A percentile compares a stretch with the other conserved stretches of the same genome.
phyloP scores from a whole-genome alignment of 2,113 vertebrate species.

The Microcebus griseorufus region DNA sequence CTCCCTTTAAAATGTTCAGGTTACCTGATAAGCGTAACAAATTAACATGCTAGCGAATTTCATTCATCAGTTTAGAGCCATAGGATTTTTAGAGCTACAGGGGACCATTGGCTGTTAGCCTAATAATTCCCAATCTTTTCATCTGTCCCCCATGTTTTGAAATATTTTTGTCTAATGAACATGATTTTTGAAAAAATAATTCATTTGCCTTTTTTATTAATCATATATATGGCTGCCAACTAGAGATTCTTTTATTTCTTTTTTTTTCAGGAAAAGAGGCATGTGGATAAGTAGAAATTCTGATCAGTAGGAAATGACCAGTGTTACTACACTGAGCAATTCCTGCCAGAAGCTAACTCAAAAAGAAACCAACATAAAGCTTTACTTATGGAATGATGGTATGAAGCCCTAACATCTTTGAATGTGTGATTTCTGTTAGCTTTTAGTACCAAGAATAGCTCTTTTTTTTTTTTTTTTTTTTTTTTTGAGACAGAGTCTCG shows the following conservation, averaged over 20 bases:
- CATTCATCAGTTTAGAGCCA: background rate
- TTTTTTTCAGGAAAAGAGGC: no score
- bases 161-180: conserved; percentile 8
- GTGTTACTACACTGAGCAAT: background rate
- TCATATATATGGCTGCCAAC: background rate
- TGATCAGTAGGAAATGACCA: background rate
- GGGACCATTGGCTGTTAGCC: background rate
- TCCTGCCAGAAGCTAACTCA: background rate
- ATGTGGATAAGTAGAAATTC: background rate
- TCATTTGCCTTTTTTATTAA: background rate
- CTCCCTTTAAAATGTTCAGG: background rate
- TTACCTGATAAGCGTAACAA: background rate
- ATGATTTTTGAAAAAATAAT: background rate
- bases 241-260: background rate
- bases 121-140: background rate
- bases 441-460: no score
- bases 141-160: background rate
- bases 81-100: background rate
- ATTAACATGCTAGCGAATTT: background rate
- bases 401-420: background rate
- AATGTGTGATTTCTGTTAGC: background rate
- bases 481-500: no score
- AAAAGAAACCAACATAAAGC: background rate
- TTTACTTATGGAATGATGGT: background rate
- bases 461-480: no score